These are phyloP conservation scores for Gisinianus flammeolus DNA, from an alignment of 2,888 invertebrate species.

Conservation along the genomic window DNA sequence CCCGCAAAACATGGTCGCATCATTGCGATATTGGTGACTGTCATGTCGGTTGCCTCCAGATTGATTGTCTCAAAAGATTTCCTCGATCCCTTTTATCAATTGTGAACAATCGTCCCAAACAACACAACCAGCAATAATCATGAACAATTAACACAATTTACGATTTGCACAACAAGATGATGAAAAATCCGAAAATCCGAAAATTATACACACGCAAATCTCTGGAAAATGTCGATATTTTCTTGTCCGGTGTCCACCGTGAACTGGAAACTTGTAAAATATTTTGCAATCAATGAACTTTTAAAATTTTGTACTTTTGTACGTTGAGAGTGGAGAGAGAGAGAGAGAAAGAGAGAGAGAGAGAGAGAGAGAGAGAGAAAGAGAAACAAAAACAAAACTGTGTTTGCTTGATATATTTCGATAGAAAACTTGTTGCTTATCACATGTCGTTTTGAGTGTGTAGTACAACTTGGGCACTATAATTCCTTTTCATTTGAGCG, in stretches of 20 bases:
- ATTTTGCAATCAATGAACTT: too few species aligned
- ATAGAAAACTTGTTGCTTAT: background rate
- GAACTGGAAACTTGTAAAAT: too few species aligned
- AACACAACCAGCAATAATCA: background rate
- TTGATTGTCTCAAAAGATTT: slow-evolving; percentile 39
- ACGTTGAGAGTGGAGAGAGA: too few species aligned
- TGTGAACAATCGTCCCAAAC: background rate
- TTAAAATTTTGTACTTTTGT: too few species aligned
- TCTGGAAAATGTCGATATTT: too few species aligned
- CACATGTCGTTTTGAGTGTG: background rate
- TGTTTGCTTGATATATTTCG: too few species aligned
- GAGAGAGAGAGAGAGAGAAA: background rate
- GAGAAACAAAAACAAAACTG: background rate
- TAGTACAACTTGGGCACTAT: background rate
- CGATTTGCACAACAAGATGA: too few species aligned
- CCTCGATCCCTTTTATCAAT: background rate
- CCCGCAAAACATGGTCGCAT: slow-evolving; percentile 66
- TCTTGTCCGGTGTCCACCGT: too few species aligned
- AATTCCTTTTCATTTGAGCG: background rate
- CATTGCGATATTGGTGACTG: slow-evolving; percentile 65
- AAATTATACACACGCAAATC: too few species aligned
- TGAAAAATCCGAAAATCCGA: too few species aligned
- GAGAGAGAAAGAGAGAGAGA: too few species aligned
- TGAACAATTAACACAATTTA: background rate
- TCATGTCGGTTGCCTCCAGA: slow-evolving; percentile 63